phyloP scores from a whole-genome alignment of 53 echinoderm and acorn worm genomes.

The Luidia sarsii region DNA sequence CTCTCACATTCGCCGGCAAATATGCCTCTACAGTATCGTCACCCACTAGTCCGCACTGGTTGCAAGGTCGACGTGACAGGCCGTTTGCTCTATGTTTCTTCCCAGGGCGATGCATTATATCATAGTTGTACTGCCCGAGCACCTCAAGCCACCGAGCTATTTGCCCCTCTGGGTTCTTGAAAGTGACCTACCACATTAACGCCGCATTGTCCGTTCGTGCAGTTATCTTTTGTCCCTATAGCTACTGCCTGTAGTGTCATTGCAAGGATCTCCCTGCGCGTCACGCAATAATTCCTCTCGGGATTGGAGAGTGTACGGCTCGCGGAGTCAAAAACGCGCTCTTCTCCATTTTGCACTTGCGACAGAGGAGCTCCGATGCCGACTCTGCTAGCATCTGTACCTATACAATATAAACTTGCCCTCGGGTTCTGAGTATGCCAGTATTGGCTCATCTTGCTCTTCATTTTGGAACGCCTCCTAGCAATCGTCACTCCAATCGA shows the following conservation, averaged over 20 bases:
- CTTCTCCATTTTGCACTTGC: no score
- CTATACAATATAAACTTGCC: no score
- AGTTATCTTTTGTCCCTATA: conserved; percentile 4
- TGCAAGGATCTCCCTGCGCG: not conserved
- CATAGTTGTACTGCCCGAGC: not conserved
- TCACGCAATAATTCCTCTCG: no score
- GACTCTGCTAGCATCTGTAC: no score
- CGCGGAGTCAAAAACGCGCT: no score
- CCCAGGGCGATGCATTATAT: not conserved
- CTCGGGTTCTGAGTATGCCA: no score
- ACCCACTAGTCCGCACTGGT: conserved; percentile 17
- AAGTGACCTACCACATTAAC: conserved; percentile 2
- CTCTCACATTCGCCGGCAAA: not conserved
- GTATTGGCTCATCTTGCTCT: no score
- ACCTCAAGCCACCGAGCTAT: conserved; percentile 32
- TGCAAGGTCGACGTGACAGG: conserved; percentile 3
- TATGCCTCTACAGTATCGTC: not conserved
- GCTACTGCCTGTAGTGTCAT: conserved; percentile 27
- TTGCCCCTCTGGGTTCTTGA: conserved; percentile 31
- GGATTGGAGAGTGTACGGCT: no score
- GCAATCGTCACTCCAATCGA: no score
- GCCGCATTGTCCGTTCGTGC: conserved; percentile 19
- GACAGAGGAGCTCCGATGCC: no score
- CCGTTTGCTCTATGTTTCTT: conserved; percentile 13
- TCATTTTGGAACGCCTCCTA: no score